Percentiles rank a stretch among this genome's conserved stretches.
Evolutionary conservation across 1,140 invertebrate genomes (phyloP).

Genomic region (Thalassaphorura encarpata): DNA sequence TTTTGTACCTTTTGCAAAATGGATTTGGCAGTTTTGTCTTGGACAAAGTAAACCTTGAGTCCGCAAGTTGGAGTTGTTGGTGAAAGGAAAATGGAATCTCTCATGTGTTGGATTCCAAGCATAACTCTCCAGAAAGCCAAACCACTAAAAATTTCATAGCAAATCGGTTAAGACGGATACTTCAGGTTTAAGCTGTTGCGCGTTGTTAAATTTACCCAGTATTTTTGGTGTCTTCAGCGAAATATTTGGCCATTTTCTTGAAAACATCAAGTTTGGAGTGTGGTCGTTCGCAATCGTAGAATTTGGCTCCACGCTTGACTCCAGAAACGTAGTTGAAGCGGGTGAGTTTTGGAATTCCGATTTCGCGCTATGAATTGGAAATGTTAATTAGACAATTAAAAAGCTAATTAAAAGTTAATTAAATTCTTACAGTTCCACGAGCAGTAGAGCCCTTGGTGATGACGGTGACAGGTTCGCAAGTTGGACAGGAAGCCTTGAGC

Average conservation of each 20-base stretch:
- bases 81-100: slow-evolving; percentile 27
- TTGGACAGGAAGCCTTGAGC: slow-evolving; percentile 18
- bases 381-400: background rate
- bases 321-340: slow-evolving; percentile 28
- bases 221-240: slow-evolving; percentile 32
- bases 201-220: slow-evolving; percentile 6
- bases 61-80: slow-evolving; percentile 30
- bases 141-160: too few relatives aligned
- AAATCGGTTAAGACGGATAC: background rate
- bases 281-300: slow-evolving; percentile 30
- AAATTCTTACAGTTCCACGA: slow-evolving; percentile 12
- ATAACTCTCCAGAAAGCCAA: background rate
- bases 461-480: slow-evolving; percentile 10
- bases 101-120: slow-evolving; percentile 20
- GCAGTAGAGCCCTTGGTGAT: slow-evolving; percentile 25
- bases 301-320: slow-evolving; percentile 26
- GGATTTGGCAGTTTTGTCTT: slow-evolving; percentile 17
- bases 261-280: slow-evolving; percentile 26
- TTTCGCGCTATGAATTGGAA: slow-evolving; percentile 12
- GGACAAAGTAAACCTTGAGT: slow-evolving; percentile 28
- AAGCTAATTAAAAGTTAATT: background rate
- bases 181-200: background rate
- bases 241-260: slow-evolving; percentile 25
- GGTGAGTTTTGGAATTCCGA: slow-evolving; percentile 18
- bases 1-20: slow-evolving; percentile 27